Conservation (phyloP, 1,140 invertebrate genomes). For the Drosophila sucinea region DNA sequence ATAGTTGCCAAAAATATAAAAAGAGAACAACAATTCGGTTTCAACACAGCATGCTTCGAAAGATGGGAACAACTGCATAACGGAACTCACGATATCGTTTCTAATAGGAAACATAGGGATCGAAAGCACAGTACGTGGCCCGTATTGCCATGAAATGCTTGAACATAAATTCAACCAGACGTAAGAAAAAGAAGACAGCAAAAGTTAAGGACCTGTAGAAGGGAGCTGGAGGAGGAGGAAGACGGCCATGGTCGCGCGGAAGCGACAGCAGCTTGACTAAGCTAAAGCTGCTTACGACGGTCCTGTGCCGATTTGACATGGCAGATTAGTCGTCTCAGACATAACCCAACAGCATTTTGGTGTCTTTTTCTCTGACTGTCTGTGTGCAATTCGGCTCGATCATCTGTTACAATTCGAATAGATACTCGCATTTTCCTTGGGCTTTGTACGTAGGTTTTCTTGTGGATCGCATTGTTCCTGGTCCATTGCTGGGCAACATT, state of each 20-base stretch:
- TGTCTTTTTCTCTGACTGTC: conserved; percentile 36
- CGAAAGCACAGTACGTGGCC: conserved; percentile 57
- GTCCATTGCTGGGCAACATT: background rate
- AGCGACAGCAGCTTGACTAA: conserved; percentile 8
- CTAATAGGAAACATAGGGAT: conserved; percentile 36
- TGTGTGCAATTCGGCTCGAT: conserved; percentile 28
- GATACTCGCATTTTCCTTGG: conserved; percentile 37
- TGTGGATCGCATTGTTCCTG: conserved; percentile 55
- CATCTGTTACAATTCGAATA: conserved; percentile 9
- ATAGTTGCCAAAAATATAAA: too few species aligned
- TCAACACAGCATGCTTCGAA: too few species aligned
- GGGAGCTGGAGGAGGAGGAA: conserved; percentile 1
- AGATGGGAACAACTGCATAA: background rate
- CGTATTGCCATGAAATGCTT: conserved; percentile 70
- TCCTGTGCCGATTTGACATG: conserved; percentile 51
- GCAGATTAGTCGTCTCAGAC: conserved; percentile 64
- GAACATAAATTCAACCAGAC: conserved; percentile 69
- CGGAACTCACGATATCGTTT: conserved; percentile 10
- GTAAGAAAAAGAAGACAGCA: conserved; percentile 29
- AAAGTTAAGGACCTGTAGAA: background rate
- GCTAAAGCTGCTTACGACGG: conserved; percentile 19
- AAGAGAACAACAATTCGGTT: background rate
- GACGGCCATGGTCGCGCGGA: background rate
- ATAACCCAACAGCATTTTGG: conserved; percentile 47
- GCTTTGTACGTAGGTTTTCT: background rate